Conservation (phyloP, 2,888 invertebrate genomes). For the Lamellibrachia satsuma region DNA sequence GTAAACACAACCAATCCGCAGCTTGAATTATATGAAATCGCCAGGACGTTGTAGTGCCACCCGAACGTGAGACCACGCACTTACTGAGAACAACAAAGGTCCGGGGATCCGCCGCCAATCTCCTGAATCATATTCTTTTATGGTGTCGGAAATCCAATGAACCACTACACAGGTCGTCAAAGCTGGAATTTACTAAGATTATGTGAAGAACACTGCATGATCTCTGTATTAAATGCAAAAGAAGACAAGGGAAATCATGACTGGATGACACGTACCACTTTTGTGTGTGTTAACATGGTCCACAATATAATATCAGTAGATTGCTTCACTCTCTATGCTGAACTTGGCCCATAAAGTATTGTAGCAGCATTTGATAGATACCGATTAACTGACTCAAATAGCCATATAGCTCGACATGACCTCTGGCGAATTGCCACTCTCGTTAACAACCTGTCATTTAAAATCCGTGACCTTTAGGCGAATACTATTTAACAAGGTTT, state of each 20-base stretch:
- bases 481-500: background rate
- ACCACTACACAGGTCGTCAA: too few relatives aligned
- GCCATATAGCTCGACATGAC: background rate
- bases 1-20: too few relatives aligned
- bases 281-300: background rate
- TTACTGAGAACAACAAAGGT: too few relatives aligned
- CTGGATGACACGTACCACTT: background rate
- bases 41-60: too few relatives aligned
- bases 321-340: background rate
- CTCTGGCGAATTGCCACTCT: background rate
- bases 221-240: too few relatives aligned
- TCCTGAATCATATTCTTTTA: too few relatives aligned
- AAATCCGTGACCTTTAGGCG: background rate
- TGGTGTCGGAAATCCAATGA: too few relatives aligned
- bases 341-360: background rate
- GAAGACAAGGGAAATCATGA: background rate
- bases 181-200: too few relatives aligned
- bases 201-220: too few relatives aligned
- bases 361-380: slow-evolving; percentile 2
- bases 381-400: background rate
- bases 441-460: background rate
- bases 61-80: too few relatives aligned
- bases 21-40: too few relatives aligned
- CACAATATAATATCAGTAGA: background rate
- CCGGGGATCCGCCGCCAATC: too few relatives aligned